phyloP scores from a whole-genome alignment of 2,113 vertebrate genomes.

The Hassar affinis region DNA sequence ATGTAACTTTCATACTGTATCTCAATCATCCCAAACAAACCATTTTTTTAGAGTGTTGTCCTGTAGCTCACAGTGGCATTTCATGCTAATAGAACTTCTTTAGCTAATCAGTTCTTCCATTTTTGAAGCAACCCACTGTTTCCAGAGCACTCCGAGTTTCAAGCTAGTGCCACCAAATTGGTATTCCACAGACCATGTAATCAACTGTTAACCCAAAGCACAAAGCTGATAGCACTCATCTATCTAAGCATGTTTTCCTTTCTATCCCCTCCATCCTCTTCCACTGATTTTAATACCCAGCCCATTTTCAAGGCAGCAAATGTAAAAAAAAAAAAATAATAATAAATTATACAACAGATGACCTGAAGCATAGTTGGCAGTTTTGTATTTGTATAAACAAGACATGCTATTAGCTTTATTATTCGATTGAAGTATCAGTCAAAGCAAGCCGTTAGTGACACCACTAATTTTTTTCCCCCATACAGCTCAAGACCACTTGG shows the following conservation, averaged over 20 bases:
- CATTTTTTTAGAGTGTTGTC: neutral
- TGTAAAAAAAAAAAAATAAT: conserved; percentile 1
- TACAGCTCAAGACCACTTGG: neutral
- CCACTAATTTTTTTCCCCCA: neutral
- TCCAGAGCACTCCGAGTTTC: neutral
- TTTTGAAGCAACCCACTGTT: neutral
- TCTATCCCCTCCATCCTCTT: neutral
- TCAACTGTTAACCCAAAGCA: conserved; percentile 22
- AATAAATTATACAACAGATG: neutral
- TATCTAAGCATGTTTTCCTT: conserved; percentile 1
- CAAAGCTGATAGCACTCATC: conserved; percentile 22
- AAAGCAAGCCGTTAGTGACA: neutral
- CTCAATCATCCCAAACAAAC: neutral
- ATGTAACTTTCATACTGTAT: neutral
- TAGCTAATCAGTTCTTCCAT: neutral
- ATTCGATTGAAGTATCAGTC: neutral
- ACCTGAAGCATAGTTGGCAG: neutral
- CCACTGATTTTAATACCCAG: conserved; percentile 3
- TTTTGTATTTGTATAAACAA: neutral
- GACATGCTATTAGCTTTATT: neutral
- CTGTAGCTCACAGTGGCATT: neutral
- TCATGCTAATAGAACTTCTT: neutral
- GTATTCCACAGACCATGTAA: conserved; percentile 16
- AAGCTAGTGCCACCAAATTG: conserved; percentile 8
- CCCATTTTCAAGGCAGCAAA: neutral